Evolutionary conservation across 2,113 vertebrate species (phyloP).

Genomic region (Romanogobio albipinnatus): DNA sequence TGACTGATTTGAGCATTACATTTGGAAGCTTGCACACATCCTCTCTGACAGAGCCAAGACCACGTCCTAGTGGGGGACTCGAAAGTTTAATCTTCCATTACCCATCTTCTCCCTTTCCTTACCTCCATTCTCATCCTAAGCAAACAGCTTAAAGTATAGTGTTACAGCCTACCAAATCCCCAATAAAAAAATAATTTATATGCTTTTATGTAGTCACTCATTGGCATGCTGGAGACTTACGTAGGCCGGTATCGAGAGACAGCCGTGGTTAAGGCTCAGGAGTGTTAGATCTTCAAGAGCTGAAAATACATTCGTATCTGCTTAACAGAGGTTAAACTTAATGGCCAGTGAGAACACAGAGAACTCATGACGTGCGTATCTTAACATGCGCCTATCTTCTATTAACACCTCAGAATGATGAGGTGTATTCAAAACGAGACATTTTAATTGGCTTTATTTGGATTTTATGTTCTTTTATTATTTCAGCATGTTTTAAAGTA

Average conservation of each 20-base stretch:
- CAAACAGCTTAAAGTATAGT: slow-evolving; percentile 63
- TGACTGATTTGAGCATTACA: slow-evolving; percentile 42
- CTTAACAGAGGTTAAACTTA: slow-evolving; percentile 1
- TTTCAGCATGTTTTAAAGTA: neutral
- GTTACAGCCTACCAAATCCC: slow-evolving; percentile 68
- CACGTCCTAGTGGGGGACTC: slow-evolving; percentile 52
- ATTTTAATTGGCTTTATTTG: neutral
- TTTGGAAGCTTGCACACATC: slow-evolving; percentile 12
- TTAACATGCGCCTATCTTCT: neutral
- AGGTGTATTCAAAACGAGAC: neutral
- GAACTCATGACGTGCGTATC: neutral
- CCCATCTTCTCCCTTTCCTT: slow-evolving; percentile 58
- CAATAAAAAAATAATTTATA: slow-evolving; percentile 68
- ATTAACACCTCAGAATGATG: neutral
- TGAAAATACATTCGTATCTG: slow-evolving; percentile 13
- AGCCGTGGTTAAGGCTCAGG: slow-evolving; percentile 53
- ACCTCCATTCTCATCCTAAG: slow-evolving; percentile 54
- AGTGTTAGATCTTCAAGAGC: slow-evolving; percentile 46
- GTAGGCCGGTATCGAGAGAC: slow-evolving; percentile 58
- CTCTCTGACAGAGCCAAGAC: slow-evolving; percentile 55
- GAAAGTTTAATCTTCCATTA: slow-evolving; percentile 63
- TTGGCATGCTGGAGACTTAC: slow-evolving; percentile 58
- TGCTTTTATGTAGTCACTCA: slow-evolving; percentile 68
- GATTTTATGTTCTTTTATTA: neutral
- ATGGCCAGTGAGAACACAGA: neutral